A percentile compares a stretch with the other conserved stretches of the same genome.
Conservation (phyloP, 2,797 vertebrate species). For the Euphonia xanthogaster region DNA sequence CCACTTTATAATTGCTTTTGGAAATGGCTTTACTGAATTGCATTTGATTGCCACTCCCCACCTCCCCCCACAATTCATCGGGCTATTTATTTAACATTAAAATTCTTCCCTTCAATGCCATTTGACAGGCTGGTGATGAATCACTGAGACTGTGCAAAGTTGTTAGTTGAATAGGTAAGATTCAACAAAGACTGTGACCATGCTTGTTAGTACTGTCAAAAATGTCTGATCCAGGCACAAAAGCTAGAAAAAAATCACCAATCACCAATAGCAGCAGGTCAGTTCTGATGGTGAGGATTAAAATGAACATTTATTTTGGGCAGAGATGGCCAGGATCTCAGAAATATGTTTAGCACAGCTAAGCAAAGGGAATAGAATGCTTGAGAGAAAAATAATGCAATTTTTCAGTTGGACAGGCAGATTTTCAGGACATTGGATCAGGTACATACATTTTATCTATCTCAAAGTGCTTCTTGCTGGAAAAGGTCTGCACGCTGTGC, state of each 20-base stretch:
- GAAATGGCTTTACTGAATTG: neutral
- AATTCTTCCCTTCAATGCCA: neutral
- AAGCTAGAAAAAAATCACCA: neutral
- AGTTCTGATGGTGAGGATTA: neutral
- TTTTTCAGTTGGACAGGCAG: neutral
- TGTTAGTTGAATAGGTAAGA: neutral
- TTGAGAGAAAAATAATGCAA: neutral
- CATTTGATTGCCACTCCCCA: neutral
- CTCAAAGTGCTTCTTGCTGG: neutral
- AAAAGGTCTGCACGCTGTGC: neutral
- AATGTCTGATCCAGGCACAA: neutral
- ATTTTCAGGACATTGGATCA: neutral
- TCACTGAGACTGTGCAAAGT: neutral
- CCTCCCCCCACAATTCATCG: fast-evolving
- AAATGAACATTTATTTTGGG: neutral
- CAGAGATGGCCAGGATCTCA: neutral
- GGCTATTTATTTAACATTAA: neutral
- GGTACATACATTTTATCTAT: neutral
- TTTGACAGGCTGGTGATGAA: neutral
- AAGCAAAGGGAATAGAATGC: neutral
- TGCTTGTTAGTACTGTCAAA: neutral
- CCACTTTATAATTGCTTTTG: neutral
- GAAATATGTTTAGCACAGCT: neutral
- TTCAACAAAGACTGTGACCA: neutral
- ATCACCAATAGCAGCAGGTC: neutral